Percentiles rank a stretch among this genome's conserved stretches.
phyloP scores from a whole-genome alignment of 1,140 invertebrate species.

The Papilio polyxenes region DNA sequence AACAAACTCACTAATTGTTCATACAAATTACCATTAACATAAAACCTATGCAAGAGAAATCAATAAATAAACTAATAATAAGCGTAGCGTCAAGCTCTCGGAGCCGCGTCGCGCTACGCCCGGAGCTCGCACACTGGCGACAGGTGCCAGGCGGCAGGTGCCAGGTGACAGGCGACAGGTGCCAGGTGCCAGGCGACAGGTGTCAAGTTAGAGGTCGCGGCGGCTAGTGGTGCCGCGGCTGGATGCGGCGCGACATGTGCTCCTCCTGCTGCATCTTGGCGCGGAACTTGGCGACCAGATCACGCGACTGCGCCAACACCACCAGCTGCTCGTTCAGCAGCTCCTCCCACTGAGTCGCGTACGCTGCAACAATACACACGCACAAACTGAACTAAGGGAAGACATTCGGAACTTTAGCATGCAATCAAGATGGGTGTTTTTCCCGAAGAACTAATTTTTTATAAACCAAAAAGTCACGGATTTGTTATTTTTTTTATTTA shows the following conservation, averaged over 20 bases:
- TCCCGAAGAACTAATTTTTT: too few relatives aligned
- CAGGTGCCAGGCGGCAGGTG: neutral
- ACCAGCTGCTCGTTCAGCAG: constrained; percentile 86
- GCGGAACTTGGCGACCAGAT: constrained; percentile 87
- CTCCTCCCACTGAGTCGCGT: constrained; percentile 92
- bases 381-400: neutral
- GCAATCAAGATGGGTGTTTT: too few relatives aligned
- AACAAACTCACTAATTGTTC: constrained; percentile 16
- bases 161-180: neutral
- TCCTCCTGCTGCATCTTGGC: constrained; percentile 88
- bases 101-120: neutral
- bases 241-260: constrained; percentile 84
- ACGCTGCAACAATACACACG: constrained; percentile 83
- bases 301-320: constrained; percentile 83
- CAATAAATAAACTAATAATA: constrained; percentile 22
- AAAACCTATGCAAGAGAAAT: constrained; percentile 5
- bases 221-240: constrained; percentile 65
- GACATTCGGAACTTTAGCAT: too few relatives aligned
- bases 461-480: too few relatives aligned
- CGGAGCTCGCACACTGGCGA: neutral
- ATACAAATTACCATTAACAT: constrained; percentile 19
- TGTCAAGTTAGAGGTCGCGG: neutral
- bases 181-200: too few relatives aligned
- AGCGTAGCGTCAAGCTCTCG: constrained; percentile 3
- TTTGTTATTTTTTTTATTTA: too few relatives aligned